Evolutionary conservation across 2,888 invertebrate genomes (phyloP), one percentile per base, ranked within the genome.

Genomic region (Brachyptera putata): DNA sequence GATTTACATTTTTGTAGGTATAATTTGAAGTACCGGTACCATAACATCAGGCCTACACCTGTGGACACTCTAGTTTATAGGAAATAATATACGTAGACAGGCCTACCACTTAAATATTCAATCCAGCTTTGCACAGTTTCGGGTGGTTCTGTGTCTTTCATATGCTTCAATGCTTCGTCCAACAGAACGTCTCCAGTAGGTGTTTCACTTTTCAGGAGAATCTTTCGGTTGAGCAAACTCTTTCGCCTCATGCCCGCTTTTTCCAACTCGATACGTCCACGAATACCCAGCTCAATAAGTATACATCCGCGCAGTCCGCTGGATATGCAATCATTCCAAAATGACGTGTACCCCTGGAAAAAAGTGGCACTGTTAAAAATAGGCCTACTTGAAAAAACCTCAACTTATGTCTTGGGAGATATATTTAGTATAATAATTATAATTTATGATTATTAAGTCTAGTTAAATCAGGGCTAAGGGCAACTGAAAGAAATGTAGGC

Each of bases 261-360:
- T 77, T 99, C 99, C 70, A 99, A 79, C 79, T 97, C 97, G 62
- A 99, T 86, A 63, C 98, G 87, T 48, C 96, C 96, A 69, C 97
- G 83, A 64, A 99, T 78, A 9, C 95, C 95, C 69, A 99, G 81
- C 79, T 99, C 99, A 67, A 99, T 95, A 68, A 99, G 82, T 73
- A 99, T 99, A 76, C 98, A 99, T 65, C 99, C 99, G 70, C 99
- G 84, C 65, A 99, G 80, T 43, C 99, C 99, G 71, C 96, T 96
- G 68, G 98, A 98, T 83, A 99, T 98, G 79, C 98, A 99, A 78
- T 99, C 99, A 79, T 99, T 99, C 99, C 99, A 99, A 80, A 99
- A 99, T 60, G 98, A 99, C 73, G 97, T 97, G 80, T 97, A 97
- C 66, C 97, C 97, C 94, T 95, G 75, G 67, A 74, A 69, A 64